Evolutionary conservation across 2,113 vertebrate genomes (phyloP), one percentile per base, ranked within the genome.

Genomic region (Ciconia maguari): DNA sequence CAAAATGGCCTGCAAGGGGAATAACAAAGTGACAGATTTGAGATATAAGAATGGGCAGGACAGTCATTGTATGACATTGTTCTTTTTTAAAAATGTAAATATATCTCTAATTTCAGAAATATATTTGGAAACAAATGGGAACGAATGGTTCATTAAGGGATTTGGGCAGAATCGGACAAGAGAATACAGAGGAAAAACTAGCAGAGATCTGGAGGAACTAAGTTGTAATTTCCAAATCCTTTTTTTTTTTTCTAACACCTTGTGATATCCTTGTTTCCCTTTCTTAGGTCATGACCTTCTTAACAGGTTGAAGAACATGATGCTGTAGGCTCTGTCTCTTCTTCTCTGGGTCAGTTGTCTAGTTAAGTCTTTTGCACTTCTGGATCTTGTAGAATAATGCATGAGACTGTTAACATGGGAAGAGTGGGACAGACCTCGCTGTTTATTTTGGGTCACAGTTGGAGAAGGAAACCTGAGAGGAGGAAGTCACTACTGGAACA

Each of bases 361-460:
- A 24, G 9, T 81, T 32, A 69, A 74, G 22, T 52, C 41, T 85
- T 93, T 34, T 75, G 24, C 24, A 21, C 29, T 85, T 87, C 27
- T 68, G 52, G 22, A 25, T 58, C 30, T 58, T 71, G 51, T 13
- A 82, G 70, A 90, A 32, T 78, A 65, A 51, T 66, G 26, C 17
- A 26, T 78, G 42, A 42, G 42, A 36, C 64, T 71, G 1, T 69
- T 72, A 76, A 41, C 19, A 10, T 25, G 22, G 22, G 15, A 55
- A 55, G 54, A 69, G 38, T 32, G 54, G 34, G 58, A 17, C n/a
- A 89, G 49, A 74, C 25, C 29, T 83, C 0, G 0, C 41, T 86
- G 26, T 83, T 94, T 86, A 27, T 87, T 96, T 80, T 69, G 62
- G 44, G 18, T 85, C 49, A 57, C 25, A n/a, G 13, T 24, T 87